Base-by-base conservation (phyloP, 2,797 vertebrate genomes). In the Manis pentadactyla region DNA sequence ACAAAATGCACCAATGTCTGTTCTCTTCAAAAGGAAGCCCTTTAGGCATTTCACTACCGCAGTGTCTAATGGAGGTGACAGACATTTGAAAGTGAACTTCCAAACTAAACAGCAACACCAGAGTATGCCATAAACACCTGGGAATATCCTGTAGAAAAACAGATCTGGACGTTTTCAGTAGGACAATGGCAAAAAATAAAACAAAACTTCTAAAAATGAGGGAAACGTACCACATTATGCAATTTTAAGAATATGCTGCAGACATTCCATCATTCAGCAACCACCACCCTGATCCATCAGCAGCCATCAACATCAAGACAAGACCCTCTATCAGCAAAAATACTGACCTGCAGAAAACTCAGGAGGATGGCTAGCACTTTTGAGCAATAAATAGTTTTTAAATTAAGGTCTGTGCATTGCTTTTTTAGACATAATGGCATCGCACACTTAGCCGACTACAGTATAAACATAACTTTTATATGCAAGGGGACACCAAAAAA, bases 121-220 rank as follows among this genome's bases (percentile, higher is more conserved):
- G 4, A 27, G 5, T 21, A 3, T 15, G 14, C 8, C 51, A 6
- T 17, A 14, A 14, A 15, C 4, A 21, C 8, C 19, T 23, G 59
- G n/a, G 34, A 19, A 19, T 12, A 3, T 11, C n/a, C 14, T 51
- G 12, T 19, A 17, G 23, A 23, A 57, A n/a, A 46, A n/a, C 25
- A 4, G 39, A 59, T 2, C 18, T 51, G 7, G 7, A 61, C 0
- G 1, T 4, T 61, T 46, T 25, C 4, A 9, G 4, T 11, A 42
- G 37, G 29, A 46, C 64, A 5, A 5, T 1, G 85, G 15, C 14
- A 34, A 46, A 8, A 15, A 21, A 34, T 23, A 6, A 68, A 29
- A 63, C 5, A 39, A 39, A 19, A 19, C 46, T 46, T 46, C 9
- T 46, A 18, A 2, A 10, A 15, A 2, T 8, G 14, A 5, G 29